A percentile compares a stretch with the other conserved stretches of the same genome.
phyloP scores from a whole-genome alignment of 2,113 vertebrate genomes.

The Triplophysa rosa region DNA sequence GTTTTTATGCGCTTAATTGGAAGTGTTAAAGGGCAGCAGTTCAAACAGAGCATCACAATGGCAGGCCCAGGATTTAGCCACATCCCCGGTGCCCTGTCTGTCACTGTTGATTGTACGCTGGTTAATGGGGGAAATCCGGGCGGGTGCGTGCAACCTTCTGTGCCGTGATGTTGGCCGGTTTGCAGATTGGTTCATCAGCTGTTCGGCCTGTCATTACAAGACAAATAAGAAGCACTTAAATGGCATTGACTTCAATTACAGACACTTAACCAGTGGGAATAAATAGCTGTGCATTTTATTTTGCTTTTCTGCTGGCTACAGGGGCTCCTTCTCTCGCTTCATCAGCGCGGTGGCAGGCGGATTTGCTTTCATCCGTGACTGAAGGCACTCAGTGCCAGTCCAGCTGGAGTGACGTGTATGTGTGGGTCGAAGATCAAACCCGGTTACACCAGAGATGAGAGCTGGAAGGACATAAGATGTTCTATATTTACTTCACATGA shows the following conservation, averaged over 20 bases:
- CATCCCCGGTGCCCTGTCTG: constrained; percentile 19
- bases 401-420: constrained; percentile 24
- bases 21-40: constrained; percentile 29
- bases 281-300: constrained; percentile 40
- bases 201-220: constrained; percentile 46
- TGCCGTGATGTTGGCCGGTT: constrained; percentile 3
- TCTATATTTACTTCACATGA: constrained; percentile 33
- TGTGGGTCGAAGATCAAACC: constrained; percentile 53
- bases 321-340: constrained; percentile 1
- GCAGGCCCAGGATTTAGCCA: background rate
- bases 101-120: constrained; percentile 11
- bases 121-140: constrained; percentile 33
- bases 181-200: constrained; percentile 38
- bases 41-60: constrained; percentile 36
- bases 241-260: constrained; percentile 52
- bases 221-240: constrained; percentile 53
- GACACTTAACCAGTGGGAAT: constrained; percentile 47
- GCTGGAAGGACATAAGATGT: constrained; percentile 38
- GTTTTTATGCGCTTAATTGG: constrained; percentile 34
- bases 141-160: background rate
- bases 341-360: constrained; percentile 25
- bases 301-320: constrained; percentile 19
- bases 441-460: constrained; percentile 24
- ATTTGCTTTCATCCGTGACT: constrained; percentile 45
- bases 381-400: constrained; percentile 37